These are phyloP conservation scores for Lerema accius DNA, from an alignment of 1,140 invertebrate species.

Conservation along the genomic window DNA sequence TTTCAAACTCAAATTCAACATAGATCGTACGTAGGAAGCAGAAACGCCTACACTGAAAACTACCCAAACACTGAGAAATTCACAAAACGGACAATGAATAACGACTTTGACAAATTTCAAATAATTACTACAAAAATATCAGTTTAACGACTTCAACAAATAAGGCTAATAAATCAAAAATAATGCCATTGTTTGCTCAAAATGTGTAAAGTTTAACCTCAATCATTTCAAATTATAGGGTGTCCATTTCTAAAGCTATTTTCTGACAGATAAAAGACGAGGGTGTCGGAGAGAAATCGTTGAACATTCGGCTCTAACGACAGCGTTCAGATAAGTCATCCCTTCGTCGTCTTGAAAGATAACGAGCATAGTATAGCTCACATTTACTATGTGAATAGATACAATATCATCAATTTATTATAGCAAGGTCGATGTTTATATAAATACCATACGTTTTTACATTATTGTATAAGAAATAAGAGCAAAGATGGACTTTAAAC, in stretches of 20 bases:
- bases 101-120: no score
- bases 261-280: slow-evolving; percentile 11
- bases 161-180: not conserved
- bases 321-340: slow-evolving; percentile 12
- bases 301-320: slow-evolving; percentile 18
- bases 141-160: not conserved
- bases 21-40: no score
- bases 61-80: no score
- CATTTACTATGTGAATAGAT: not conserved
- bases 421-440: no score
- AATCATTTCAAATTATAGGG: slow-evolving; percentile 9
- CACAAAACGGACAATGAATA: no score
- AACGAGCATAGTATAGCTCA: not conserved
- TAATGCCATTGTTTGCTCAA: not conserved
- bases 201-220: not conserved
- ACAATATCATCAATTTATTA: not conserved
- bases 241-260: slow-evolving; percentile 17
- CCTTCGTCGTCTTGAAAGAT: slow-evolving; percentile 12
- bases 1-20: no score
- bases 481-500: no score
- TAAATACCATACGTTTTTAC: no score
- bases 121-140: no score
- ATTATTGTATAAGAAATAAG: no score
- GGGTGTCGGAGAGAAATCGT: slow-evolving; percentile 18
- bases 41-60: no score